Conservation (phyloP, 2,113 vertebrate species). For the Glaucidium brasilianum region DNA sequence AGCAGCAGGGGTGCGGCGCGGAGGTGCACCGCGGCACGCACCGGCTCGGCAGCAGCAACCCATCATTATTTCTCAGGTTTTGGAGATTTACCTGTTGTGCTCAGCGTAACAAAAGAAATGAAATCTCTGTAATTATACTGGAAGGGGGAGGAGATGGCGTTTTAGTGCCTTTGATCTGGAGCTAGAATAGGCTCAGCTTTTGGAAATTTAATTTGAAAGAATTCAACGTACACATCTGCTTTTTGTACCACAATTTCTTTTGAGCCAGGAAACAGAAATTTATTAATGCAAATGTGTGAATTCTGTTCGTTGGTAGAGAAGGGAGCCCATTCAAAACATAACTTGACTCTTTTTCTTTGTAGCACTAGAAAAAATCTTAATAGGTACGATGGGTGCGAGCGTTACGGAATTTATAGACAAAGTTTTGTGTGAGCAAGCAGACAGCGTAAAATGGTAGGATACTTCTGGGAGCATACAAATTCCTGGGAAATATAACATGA, state of each 20-base stretch:
- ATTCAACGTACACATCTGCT: slow-evolving; percentile 54
- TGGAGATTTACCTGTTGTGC: slow-evolving; percentile 54
- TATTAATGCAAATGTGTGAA: slow-evolving; percentile 29
- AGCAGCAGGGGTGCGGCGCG: slow-evolving; percentile 6
- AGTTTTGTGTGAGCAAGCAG: background rate
- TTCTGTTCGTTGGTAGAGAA: background rate
- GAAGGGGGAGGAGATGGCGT: slow-evolving; percentile 41
- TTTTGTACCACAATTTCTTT: slow-evolving; percentile 31
- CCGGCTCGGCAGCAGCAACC: background rate
- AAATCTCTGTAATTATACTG: slow-evolving; percentile 50
- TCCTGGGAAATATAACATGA: background rate
- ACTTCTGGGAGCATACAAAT: background rate
- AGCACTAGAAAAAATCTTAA: background rate
- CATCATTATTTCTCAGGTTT: slow-evolving; percentile 13
- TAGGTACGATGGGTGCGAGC: background rate
- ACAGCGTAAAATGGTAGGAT: background rate
- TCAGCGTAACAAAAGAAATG: slow-evolving; percentile 41
- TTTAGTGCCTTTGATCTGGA: slow-evolving; percentile 59
- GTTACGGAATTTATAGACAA: background rate
- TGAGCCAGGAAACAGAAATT: slow-evolving; percentile 51
- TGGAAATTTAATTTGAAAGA: slow-evolving; percentile 66
- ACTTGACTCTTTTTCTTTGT: background rate
- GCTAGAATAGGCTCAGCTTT: slow-evolving; percentile 46
- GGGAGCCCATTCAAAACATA: background rate
- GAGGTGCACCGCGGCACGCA: background rate